A percentile compares a stretch with the other conserved stretches of the same genome.
Conservation (phyloP, 2,113 vertebrate species). For the Rhombomys opimus region DNA sequence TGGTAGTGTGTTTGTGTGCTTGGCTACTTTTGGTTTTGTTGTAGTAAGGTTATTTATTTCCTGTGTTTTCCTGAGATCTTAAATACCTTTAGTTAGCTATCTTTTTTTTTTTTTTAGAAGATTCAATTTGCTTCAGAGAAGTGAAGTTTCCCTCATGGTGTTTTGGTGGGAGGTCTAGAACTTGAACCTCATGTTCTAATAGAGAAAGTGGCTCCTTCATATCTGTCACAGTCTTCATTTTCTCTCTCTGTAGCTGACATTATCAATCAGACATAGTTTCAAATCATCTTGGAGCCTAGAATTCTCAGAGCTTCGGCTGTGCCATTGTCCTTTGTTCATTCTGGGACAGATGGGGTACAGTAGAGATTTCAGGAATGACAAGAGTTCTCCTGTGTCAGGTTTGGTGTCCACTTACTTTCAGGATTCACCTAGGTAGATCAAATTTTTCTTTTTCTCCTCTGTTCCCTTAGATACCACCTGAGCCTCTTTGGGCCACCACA, state of each 20-base stretch:
- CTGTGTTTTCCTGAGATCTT: not conserved
- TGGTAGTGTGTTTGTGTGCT: too few species aligned
- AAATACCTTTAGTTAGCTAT: constrained; percentile 16
- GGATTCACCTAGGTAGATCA: not conserved
- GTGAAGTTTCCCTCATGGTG: not conserved
- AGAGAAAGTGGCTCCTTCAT: not conserved
- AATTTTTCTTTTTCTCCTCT: constrained; percentile 2
- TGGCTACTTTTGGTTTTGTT: too few species aligned
- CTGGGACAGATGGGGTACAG: not conserved
- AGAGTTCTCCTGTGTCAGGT: constrained; percentile 48
- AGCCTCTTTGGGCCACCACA: not conserved
- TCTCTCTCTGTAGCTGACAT: not conserved
- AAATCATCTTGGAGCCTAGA: not conserved
- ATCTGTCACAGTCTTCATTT: not conserved
- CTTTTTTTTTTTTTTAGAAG: constrained; percentile 53
- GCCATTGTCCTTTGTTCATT: constrained; percentile 18
- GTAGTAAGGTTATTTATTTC: too few species aligned
- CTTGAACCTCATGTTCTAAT: not conserved
- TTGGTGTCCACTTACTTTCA: constrained; percentile 30
- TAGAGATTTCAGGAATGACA: constrained; percentile 29
- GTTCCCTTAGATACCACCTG: not conserved
- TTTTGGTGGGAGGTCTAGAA: not conserved
- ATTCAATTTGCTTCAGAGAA: not conserved
- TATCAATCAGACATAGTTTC: constrained; percentile 6
- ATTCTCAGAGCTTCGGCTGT: not conserved